These are phyloP conservation scores for Vulpes ferrilata DNA, from an alignment of 2,113 vertebrate genomes.

Conservation along the genomic window DNA sequence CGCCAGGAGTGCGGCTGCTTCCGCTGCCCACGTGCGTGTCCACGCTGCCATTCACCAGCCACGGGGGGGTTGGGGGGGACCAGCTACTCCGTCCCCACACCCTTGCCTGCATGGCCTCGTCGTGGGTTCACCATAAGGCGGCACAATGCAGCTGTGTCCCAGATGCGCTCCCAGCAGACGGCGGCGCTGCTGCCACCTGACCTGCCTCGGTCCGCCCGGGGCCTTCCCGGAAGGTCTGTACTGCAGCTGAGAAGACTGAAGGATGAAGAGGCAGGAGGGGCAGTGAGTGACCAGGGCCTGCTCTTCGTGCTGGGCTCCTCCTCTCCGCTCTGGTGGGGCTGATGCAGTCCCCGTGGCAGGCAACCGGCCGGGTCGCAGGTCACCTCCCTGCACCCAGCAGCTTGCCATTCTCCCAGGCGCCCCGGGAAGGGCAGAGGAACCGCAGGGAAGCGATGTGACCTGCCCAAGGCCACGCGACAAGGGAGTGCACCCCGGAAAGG, in stretches of 20 bases:
- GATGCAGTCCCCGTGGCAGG: not conserved
- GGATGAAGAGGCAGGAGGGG: not conserved
- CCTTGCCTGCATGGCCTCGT: fast-evolving
- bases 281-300: not conserved
- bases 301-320: no score
- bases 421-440: not conserved
- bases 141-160: no score
- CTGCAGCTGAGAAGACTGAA: not conserved
- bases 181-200: no score
- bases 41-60: not conserved
- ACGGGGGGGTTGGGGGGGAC: not conserved
- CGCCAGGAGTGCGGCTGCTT: not conserved
- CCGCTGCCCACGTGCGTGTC: not conserved
- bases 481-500: not conserved
- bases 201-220: no score
- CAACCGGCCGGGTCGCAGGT: no score
- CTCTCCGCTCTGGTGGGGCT: not conserved
- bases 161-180: no score
- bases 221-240: not conserved
- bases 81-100: no score
- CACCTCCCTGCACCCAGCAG: no score
- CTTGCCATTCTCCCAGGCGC: no score
- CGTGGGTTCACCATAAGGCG: no score
- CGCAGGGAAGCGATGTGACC: not conserved
- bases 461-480: not conserved